Evolutionary conservation across 2,888 invertebrate genomes (phyloP), one percentile per base, ranked within the genome.

Genomic region (Cenopis cana): DNA sequence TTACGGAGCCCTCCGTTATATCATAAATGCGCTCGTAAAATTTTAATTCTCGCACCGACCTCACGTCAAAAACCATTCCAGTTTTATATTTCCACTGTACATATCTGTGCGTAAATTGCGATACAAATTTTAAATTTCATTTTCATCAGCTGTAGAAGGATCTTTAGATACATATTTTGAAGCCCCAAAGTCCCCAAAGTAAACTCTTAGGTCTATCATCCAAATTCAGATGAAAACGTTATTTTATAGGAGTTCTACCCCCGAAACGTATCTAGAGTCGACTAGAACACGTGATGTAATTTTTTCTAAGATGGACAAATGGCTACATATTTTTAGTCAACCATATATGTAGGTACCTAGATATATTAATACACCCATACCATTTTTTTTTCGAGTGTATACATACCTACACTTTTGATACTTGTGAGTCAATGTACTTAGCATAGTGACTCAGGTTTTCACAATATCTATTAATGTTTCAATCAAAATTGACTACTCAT

Each of bases 111-210:
- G 29, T 50, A 41, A 33, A 18, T 50, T 65, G 2, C 2, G 29
- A 5, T 52, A n/a, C 5, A 8, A 8, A 59, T 59, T 57, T 65
- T 54, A 56, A n/a, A n/a, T n/a, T n/a, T n/a, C 38, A 55, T n/a
- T n/a, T 38, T 29, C 56, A 17, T 49, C n/a, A 33, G 20, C 17
- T 69, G 46, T 29, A 52, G 38, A 60, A 41, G 12, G 50, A 50
- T 24, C 17, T 56, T 49, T 68, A 50, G 38, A 52, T 54, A 60
- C 52, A 68, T 54, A 50, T 50, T 33, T 55, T 29, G 52, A 29
- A 14, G 49, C 62, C 61, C 61, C 68, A 68, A 68, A 68, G 68
- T 68, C 68, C 55, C n/a, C n/a, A n/a, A 61, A 61, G 33, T 61
- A 33, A 46, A 33, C 4, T 61, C 3, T 59, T n/a, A 41, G 20